These are phyloP conservation scores for Antennarius striatus DNA, from an alignment of 2,113 vertebrate genomes.

Conservation along the genomic window DNA sequence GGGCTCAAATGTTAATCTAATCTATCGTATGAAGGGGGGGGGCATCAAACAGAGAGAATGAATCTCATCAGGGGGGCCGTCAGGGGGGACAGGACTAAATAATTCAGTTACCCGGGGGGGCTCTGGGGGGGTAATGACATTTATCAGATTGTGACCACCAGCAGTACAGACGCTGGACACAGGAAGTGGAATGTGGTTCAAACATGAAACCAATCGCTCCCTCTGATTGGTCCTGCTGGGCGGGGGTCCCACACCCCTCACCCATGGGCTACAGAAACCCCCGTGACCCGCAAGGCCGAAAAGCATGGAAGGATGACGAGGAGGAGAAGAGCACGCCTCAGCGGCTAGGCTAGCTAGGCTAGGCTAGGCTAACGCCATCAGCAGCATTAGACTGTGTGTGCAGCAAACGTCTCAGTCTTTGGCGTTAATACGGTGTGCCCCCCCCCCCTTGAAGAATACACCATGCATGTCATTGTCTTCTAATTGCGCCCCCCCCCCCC, in stretches of 20 bases:
- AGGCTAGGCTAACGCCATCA: constrained; percentile 19
- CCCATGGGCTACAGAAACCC: too few relatives aligned
- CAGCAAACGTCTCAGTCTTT: constrained; percentile 49
- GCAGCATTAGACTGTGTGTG: constrained; percentile 49
- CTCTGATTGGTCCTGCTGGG: too few relatives aligned
- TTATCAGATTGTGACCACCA: constrained; percentile 62
- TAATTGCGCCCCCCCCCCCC: constrained; percentile 68
- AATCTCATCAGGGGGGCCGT: constrained; percentile 64
- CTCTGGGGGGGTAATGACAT: constrained; percentile 54
- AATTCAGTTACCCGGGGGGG: constrained; percentile 67
- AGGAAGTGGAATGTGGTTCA: background rate
- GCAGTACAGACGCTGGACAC: constrained; percentile 37
- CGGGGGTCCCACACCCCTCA: too few relatives aligned
- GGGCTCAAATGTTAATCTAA: constrained; percentile 68
- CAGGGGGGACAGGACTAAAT: constrained; percentile 60
- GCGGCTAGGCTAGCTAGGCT: too few relatives aligned
- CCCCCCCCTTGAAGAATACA: constrained; percentile 50
- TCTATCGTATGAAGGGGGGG: constrained; percentile 52
- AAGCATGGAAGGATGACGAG: too few relatives aligned
- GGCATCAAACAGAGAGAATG: constrained; percentile 36
- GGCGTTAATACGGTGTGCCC: constrained; percentile 50
- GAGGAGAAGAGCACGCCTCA: background rate
- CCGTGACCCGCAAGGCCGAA: too few relatives aligned
- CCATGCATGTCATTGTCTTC: constrained; percentile 77
- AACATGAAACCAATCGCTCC: too few relatives aligned